A percentile compares a stretch with the other conserved stretches of the same genome.
Conservation (phyloP, 2,888 invertebrate species). For the Pinctada fucata region DNA sequence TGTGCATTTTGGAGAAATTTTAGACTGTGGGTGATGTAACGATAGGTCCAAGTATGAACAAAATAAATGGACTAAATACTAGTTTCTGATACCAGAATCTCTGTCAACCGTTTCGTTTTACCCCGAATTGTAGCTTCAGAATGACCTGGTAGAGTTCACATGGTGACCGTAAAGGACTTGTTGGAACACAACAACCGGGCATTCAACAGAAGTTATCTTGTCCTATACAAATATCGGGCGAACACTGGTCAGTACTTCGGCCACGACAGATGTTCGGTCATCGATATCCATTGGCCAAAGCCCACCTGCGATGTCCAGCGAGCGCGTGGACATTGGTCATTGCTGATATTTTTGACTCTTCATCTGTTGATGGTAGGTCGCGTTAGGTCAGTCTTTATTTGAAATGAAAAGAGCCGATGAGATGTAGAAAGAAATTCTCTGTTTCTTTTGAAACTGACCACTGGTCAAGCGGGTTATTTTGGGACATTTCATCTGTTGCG, state of each 20-base stretch:
- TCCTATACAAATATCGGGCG: not conserved
- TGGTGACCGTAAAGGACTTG: too few species aligned
- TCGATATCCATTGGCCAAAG: not conserved
- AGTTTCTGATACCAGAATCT: too few species aligned
- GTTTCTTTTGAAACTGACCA: not conserved
- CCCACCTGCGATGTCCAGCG: not conserved
- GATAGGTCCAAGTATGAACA: too few species aligned
- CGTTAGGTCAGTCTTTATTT: not conserved
- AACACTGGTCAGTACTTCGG: not conserved
- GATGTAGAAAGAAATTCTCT: not conserved
- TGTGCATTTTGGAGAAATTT: too few species aligned
- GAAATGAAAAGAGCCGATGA: too few species aligned
- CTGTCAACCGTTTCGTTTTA: too few species aligned
- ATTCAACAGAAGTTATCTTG: not conserved
- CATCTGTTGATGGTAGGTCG: not conserved
- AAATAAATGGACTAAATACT: too few species aligned
- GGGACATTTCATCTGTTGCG: not conserved
- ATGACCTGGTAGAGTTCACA: too few species aligned
- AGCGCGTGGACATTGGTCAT: not conserved
- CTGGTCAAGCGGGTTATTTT: slow-evolving; percentile 17
- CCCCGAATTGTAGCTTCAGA: too few species aligned
- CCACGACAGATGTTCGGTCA: not conserved
- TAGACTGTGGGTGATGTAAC: too few species aligned
- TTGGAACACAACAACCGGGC: too few species aligned
- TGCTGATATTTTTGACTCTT: not conserved